Percentiles rank a stretch among this genome's conserved stretches.
Evolutionary conservation across 2,113 vertebrate species (phyloP).

Genomic region (Scartelaos histophorus): DNA sequence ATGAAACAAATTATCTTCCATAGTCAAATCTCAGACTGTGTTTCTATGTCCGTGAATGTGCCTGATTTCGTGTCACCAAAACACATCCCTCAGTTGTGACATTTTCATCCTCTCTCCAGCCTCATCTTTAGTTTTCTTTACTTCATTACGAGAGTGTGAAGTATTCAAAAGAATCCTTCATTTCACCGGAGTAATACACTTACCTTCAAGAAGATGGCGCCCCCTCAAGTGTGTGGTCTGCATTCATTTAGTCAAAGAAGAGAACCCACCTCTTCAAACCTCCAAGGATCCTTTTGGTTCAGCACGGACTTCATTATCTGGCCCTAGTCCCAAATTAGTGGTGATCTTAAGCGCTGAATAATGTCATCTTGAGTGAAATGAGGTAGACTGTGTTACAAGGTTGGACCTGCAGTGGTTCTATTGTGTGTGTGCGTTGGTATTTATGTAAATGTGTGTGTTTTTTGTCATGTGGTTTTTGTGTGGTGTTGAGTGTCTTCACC

Average conservation of each 20-base stretch:
- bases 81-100: slow-evolving; percentile 8
- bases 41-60: background rate
- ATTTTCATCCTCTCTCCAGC: slow-evolving; percentile 19
- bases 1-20: too few species aligned
- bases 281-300: slow-evolving; percentile 25
- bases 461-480: slow-evolving; percentile 25
- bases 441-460: slow-evolving; percentile 39
- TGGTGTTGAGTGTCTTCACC: slow-evolving; percentile 13
- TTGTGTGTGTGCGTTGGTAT: slow-evolving; percentile 26
- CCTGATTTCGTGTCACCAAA: slow-evolving; percentile 10
- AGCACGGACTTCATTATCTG: slow-evolving; percentile 30
- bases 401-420: slow-evolving; percentile 29
- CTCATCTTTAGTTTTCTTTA: slow-evolving; percentile 12
- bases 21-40: background rate
- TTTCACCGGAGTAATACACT: slow-evolving; percentile 36
- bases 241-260: slow-evolving; percentile 46
- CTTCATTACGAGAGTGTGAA: slow-evolving; percentile 19
- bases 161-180: slow-evolving; percentile 44
- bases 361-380: slow-evolving; percentile 43
- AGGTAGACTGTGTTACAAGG: slow-evolving; percentile 45
- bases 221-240: slow-evolving; percentile 28
- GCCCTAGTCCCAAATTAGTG: slow-evolving; percentile 40
- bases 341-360: slow-evolving; percentile 40
- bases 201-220: slow-evolving; percentile 47
- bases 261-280: slow-evolving; percentile 52